Evolutionary conservation across 37 sponge, comb jelly and placozoan genomes (phyloP).

Genomic region (Beroe forskalii): DNA sequence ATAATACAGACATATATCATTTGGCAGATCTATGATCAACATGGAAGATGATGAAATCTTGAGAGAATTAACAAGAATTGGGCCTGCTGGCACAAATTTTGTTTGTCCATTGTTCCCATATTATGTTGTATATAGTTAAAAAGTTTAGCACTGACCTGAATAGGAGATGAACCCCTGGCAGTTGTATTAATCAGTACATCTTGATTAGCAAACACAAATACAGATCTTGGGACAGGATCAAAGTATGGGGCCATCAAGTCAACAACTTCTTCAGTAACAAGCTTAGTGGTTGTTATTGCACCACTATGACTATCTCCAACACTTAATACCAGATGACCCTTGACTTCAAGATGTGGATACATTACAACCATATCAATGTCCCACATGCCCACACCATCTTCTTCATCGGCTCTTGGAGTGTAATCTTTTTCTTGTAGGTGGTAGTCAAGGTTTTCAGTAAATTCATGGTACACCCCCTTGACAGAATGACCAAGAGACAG

Average conservation of each 20-base stretch:
- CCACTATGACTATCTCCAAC: not conserved
- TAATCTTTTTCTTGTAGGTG: not conserved
- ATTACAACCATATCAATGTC: not conserved
- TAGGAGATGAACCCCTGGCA: not conserved
- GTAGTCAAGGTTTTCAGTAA: not conserved
- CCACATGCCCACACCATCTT: not conserved
- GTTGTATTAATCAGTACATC: not conserved
- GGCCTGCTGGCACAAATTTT: no score
- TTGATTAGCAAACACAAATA: not conserved
- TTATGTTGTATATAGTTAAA: no score
- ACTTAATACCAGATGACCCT: not conserved
- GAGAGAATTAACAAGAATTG: no score
- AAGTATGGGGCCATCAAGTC: not conserved
- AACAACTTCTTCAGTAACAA: not conserved
- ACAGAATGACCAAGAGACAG: not conserved
- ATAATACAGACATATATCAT: no score
- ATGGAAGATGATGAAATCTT: no score
- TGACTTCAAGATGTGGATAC: not conserved
- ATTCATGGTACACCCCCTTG: not conserved
- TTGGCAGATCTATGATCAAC: no score
- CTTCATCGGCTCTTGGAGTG: not conserved
- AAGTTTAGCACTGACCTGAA: not conserved
- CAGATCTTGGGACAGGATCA: not conserved
- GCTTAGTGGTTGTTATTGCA: not conserved
- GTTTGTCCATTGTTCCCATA: no score